Conservation (phyloP, 2,797 vertebrate genomes). For the Gastrophryne carolinensis region DNA sequence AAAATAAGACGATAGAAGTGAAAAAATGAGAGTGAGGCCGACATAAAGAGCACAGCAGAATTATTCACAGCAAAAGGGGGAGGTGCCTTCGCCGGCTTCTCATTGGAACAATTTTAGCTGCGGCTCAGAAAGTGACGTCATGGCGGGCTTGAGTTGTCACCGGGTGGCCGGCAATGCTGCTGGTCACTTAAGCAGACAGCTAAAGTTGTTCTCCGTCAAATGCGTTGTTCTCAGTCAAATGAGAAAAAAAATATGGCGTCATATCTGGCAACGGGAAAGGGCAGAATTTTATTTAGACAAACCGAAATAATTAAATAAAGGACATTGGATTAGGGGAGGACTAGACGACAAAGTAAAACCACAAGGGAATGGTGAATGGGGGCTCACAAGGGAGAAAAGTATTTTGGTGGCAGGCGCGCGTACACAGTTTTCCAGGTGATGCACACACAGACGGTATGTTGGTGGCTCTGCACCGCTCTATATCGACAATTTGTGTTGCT, state of each 20-base stretch:
- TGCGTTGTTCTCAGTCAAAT: constrained; percentile 70
- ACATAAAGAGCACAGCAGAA: constrained; percentile 37
- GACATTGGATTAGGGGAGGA: constrained; percentile 70
- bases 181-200: constrained; percentile 51
- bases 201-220: constrained; percentile 92
- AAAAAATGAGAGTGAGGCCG: constrained; percentile 39
- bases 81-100: constrained; percentile 54
- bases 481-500: neutral
- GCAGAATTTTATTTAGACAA: constrained; percentile 69
- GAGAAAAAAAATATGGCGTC: constrained; percentile 33
- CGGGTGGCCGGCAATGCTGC: neutral
- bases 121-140: constrained; percentile 47
- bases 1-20: constrained; percentile 50
- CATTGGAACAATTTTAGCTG: constrained; percentile 83
- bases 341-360: constrained; percentile 74
- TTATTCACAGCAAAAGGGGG: constrained; percentile 33
- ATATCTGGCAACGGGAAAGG: constrained; percentile 17
- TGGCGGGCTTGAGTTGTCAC: neutral
- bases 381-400: constrained; percentile 64
- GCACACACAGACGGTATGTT: constrained; percentile 84
- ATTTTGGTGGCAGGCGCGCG: constrained; percentile 67
- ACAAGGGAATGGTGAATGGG: constrained; percentile 57
- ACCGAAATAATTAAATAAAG: constrained; percentile 72
- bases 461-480: constrained; percentile 44
- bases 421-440: constrained; percentile 89